Evolutionary conservation across 2,113 vertebrate genomes (phyloP).

Genomic region (Tinamus guttatus): DNA sequence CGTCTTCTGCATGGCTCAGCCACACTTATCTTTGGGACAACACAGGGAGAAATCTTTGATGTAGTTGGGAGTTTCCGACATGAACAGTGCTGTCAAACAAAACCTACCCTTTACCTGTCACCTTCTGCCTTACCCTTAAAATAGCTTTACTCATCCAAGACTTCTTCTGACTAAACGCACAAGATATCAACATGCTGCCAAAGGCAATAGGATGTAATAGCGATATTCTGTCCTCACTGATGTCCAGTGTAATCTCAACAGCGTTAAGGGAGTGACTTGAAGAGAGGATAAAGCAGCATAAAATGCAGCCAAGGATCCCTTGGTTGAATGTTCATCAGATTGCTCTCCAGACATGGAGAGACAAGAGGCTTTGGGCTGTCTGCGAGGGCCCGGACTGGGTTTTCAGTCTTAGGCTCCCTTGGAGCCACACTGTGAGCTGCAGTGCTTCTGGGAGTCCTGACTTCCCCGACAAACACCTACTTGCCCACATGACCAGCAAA

Average conservation of each 20-base stretch:
- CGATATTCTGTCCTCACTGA: neutral
- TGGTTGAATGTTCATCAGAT: neutral
- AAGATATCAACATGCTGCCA: neutral
- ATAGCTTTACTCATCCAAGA: neutral
- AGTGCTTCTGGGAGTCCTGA: rapidly evolving
- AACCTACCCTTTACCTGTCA: neutral
- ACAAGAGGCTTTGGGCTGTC: neutral
- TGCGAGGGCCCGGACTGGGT: rapidly evolving
- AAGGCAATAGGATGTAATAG: neutral
- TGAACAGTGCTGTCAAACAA: neutral
- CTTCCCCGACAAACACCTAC: neutral
- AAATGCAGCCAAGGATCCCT: rapidly evolving
- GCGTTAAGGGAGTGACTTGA: neutral
- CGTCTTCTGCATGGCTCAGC: neutral
- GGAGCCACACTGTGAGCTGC: neutral
- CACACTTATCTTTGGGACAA: neutral
- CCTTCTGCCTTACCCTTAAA: neutral
- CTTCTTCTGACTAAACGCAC: neutral
- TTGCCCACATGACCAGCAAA: neutral
- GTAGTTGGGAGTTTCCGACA: neutral
- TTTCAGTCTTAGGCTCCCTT: neutral
- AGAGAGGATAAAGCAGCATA: neutral
- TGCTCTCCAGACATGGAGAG: neutral
- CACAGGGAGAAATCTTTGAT: neutral
- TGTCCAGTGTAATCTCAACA: neutral